These are phyloP conservation scores for Lathamus discolor DNA, from an alignment of 2,113 vertebrate species.

Conservation along the genomic window DNA sequence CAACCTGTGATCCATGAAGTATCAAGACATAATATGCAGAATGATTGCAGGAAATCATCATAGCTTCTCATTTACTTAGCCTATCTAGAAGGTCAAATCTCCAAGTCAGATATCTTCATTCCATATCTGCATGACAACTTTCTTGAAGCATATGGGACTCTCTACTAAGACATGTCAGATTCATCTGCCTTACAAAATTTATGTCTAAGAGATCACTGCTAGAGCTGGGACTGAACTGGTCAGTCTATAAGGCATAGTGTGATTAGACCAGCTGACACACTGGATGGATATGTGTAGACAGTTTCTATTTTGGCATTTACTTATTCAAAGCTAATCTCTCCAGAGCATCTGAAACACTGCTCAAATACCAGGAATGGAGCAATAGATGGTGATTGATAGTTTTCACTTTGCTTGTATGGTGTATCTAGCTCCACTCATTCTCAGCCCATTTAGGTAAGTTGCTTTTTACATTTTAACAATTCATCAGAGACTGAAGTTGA, in stretches of 20 bases:
- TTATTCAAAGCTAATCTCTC: constrained; percentile 29
- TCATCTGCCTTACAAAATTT: not conserved
- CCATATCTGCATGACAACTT: not conserved
- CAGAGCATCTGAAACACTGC: constrained; percentile 33
- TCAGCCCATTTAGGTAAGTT: constrained; percentile 14
- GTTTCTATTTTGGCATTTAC: constrained; percentile 41
- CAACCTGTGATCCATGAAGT: not conserved
- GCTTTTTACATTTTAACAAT: constrained; percentile 24
- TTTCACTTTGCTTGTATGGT: not conserved
- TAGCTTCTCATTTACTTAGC: not conserved
- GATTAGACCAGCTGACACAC: constrained; percentile 7
- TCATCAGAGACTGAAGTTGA: not conserved
- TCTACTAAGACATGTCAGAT: not conserved
- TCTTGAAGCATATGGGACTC: not conserved
- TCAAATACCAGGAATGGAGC: constrained; percentile 8
- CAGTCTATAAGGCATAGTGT: constrained; percentile 20
- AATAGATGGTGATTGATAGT: constrained; percentile 45
- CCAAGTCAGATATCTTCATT: constrained; percentile 2
- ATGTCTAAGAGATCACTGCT: not conserved
- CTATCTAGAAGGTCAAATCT: not conserved
- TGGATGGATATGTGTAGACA: constrained; percentile 6
- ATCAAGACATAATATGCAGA: not conserved
- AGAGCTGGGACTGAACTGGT: not conserved
- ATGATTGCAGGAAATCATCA: not conserved
- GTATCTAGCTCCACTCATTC: not conserved